phyloP scores from a whole-genome alignment of 2,113 vertebrate genomes.

The Ceyx cyanopectus region DNA sequence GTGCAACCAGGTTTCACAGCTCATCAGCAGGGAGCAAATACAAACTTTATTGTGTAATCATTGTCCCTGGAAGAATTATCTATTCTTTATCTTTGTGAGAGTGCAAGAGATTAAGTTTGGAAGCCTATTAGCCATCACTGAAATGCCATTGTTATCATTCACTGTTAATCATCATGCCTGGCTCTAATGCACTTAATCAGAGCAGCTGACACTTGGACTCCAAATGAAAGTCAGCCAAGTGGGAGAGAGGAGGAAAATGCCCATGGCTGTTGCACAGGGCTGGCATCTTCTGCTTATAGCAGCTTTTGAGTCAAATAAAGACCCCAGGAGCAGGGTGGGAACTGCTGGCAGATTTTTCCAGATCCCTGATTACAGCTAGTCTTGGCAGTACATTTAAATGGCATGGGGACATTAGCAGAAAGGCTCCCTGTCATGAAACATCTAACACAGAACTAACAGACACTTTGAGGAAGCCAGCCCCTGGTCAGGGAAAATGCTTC shows the following conservation, averaged over 20 bases:
- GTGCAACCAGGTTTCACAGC: not conserved
- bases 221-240: not conserved
- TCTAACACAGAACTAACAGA: not conserved
- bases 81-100: constrained; percentile 17
- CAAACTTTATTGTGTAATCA: constrained; percentile 17
- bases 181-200: constrained; percentile 21
- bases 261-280: not conserved
- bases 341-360: not conserved
- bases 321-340: not conserved
- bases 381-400: constrained; percentile 6
- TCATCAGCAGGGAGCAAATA: not conserved
- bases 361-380: not conserved
- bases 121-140: constrained; percentile 40
- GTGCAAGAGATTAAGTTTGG: constrained; percentile 15
- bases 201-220: constrained; percentile 31
- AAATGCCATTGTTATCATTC: constrained; percentile 54
- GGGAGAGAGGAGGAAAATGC: not conserved
- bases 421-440: not conserved
- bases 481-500: constrained; percentile 22
- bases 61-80: constrained; percentile 23
- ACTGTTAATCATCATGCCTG: not conserved
- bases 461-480: not conserved
- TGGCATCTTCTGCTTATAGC: not conserved
- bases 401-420: not conserved
- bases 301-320: constrained; percentile 5